Base-by-base conservation (phyloP, 2,888 invertebrate genomes). In the Cerceris rybyensis region DNA sequence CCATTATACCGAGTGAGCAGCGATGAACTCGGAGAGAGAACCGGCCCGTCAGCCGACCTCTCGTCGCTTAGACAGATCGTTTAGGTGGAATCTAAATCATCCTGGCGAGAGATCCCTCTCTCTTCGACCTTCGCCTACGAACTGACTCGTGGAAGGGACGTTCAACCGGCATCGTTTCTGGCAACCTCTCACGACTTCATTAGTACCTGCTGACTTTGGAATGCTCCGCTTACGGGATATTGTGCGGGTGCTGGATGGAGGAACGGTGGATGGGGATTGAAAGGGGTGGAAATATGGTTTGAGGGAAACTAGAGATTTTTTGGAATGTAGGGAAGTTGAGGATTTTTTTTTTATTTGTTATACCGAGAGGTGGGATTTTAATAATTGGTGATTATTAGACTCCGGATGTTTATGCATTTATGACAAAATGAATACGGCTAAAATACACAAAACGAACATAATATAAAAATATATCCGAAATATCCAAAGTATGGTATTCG, bases 41-140 rank as follows among this genome's bases (percentile, higher is more conserved):
- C 63, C 54, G 41, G 46, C 65, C 69, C 73, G 80, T 79, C 85
- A 83, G 74, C 54, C 70, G 70, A 14, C 28, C 66, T 60, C 50
- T 72, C 60, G 60, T 60, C 70, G 75, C 78, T 80, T 84, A 82
- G 86, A 87, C 82, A 80, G 87, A 87, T 87, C 87, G 86, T 88
- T 88, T 85, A 87, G 82, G 72, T 83, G 89, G 88, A 89, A 90
- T 90, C 86, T 88, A 87, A 90, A 90, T 89, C 85, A 89, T 90
- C 87, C 80, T 74, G 70, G 64, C 66, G 61, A 43, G 50, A 39
- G 57, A 43, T 63, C 11, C 54, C 9, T 39, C 61, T 50, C 2
- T 9, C 64, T 60, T 73, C 43, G 43, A 58, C 59, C 65, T 52
- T 52, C 54, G 50, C 11, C 41, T 63, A 42, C 13, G 49, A 7